phyloP scores from a whole-genome alignment of 2,113 vertebrate species.

The Vulpes vulpes region DNA sequence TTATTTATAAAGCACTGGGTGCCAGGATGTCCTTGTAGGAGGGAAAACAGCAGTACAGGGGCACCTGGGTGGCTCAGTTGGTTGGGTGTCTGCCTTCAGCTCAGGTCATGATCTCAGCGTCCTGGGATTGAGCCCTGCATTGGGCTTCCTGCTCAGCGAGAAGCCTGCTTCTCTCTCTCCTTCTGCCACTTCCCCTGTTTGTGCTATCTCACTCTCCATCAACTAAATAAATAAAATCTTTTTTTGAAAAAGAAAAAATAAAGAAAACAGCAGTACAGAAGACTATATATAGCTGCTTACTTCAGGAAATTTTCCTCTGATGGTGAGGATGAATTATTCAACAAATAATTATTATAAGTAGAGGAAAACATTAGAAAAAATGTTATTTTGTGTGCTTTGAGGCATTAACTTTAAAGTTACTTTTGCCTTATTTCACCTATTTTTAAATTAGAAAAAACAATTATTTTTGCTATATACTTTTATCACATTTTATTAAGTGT shows the following conservation, averaged over 20 bases:
- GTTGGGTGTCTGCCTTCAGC: no score
- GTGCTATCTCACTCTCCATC: no score
- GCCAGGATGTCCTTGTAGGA: not conserved
- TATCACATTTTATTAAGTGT: not conserved
- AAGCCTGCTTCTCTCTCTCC: no score
- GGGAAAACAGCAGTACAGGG: not conserved
- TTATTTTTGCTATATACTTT: not conserved
- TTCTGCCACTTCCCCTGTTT: no score
- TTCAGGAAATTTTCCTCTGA: not conserved
- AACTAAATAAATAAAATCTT: no score
- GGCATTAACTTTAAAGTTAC: not conserved
- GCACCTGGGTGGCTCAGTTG: no score
- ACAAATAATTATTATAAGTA: slow-evolving; percentile 13
- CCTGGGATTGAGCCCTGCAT: no score
- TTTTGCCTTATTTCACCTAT: not conserved
- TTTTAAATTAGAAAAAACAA: not conserved
- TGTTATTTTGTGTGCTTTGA: not conserved
- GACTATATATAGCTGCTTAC: not conserved
- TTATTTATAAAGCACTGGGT: not conserved
- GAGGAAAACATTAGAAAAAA: not conserved
- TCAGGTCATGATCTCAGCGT: no score
- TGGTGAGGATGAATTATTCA: not conserved
- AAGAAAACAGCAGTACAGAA: not conserved
- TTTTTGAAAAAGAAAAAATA: no score
- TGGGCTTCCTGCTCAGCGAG: no score